Percentiles rank a stretch among this genome's conserved stretches.
Conservation (phyloP, 2,797 vertebrate genomes). For the Alouatta caraya region DNA sequence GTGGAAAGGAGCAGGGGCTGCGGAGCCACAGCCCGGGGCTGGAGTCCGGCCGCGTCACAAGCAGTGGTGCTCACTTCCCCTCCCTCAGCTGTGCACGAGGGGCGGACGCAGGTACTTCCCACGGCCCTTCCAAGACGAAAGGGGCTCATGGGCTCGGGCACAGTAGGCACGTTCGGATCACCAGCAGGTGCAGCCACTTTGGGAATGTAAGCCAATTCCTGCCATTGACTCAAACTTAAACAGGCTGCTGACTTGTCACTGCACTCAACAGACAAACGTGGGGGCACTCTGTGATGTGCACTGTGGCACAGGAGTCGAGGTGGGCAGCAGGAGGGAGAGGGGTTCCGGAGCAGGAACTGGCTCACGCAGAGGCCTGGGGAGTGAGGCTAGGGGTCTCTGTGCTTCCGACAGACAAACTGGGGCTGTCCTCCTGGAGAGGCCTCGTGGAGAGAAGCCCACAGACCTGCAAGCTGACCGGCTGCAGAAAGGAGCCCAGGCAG, state of each 20-base stretch:
- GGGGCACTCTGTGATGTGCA: fast-evolving
- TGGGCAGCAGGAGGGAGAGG: background rate
- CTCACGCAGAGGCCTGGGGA: fast-evolving
- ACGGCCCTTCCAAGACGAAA: background rate
- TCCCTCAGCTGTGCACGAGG: fast-evolving
- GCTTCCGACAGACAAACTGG: background rate
- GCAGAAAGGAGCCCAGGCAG: background rate
- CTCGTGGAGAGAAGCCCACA: background rate
- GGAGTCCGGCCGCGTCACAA: fast-evolving
- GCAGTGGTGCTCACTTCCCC: fast-evolving
- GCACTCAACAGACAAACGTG: fast-evolving
- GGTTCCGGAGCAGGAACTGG: fast-evolving
- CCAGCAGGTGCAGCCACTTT: background rate
- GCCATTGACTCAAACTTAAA: background rate
- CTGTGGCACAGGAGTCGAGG: background rate
- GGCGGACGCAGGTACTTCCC: background rate
- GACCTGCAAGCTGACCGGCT: background rate
- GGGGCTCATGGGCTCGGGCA: background rate
- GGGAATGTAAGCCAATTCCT: fast-evolving
- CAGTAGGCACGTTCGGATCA: fast-evolving
- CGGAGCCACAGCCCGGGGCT: background rate
- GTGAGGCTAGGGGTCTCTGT: background rate
- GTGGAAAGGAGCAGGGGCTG: background rate
- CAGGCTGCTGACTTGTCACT: background rate
- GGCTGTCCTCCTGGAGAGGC: background rate